These are phyloP conservation scores for Plemyria rubiginata DNA, from an alignment of 2,888 invertebrate genomes.

Conservation along the genomic window DNA sequence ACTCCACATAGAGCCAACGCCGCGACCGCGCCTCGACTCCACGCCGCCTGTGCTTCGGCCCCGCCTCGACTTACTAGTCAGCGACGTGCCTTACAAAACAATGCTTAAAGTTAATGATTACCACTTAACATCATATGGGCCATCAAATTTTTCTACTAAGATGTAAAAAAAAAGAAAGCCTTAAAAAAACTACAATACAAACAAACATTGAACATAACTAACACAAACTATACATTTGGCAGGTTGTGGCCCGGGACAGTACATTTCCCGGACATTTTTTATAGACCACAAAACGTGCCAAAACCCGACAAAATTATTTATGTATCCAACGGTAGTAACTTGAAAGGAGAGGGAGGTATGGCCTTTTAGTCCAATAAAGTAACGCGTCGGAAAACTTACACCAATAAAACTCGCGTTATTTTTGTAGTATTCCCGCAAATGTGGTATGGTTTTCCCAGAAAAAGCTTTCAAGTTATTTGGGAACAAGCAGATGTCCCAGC, in stretches of 20 bases:
- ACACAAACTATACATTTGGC: conserved; percentile 6
- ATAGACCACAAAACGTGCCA: conserved; percentile 41
- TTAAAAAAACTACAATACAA: too few relatives aligned
- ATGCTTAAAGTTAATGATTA: too few relatives aligned
- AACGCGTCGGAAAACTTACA: conserved; percentile 19
- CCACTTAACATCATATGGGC: too few relatives aligned
- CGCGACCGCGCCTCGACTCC: too few relatives aligned
- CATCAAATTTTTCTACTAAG: too few relatives aligned
- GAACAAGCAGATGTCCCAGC: too few relatives aligned
- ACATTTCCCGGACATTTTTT: conserved; percentile 37
- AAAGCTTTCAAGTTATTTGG: neutral
- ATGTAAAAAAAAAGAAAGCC: too few relatives aligned
- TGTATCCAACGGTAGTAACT: conserved; percentile 34
- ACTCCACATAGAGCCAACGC: too few relatives aligned
- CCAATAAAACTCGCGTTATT: conserved; percentile 23
- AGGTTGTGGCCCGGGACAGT: conserved; percentile 18
- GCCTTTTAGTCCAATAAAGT: conserved; percentile 34
- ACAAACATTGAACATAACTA: conserved; percentile 1
- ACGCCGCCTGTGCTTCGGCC: too few relatives aligned
- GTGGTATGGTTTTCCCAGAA: neutral
- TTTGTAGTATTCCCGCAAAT: conserved; percentile 9
- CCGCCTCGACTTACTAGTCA: too few relatives aligned
- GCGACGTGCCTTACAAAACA: too few relatives aligned
- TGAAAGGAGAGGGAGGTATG: conserved; percentile 26
- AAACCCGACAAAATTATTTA: conserved; percentile 40